A percentile compares a stretch with the other conserved stretches of the same genome.
phyloP scores from a whole-genome alignment of 1,140 invertebrate genomes.

The Goniozus legneri region DNA sequence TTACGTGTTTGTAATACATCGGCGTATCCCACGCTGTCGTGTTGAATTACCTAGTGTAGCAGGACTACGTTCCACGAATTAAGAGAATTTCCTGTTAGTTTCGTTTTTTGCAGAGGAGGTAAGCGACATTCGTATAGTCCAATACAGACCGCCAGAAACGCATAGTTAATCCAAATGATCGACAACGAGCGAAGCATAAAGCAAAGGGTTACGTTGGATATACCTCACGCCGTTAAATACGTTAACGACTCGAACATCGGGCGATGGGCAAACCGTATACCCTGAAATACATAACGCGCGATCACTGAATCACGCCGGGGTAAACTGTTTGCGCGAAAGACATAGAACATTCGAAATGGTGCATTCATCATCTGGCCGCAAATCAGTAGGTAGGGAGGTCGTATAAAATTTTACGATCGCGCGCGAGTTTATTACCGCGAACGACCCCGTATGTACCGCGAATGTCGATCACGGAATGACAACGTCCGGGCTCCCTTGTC shows the following conservation, averaged over 20 bases:
- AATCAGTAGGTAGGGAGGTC: neutral
- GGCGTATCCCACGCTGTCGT: conserved; percentile 18
- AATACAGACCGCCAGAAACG: no score
- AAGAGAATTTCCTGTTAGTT: neutral
- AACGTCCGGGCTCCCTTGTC: neutral
- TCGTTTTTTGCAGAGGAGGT: neutral
- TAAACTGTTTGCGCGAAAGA: neutral
- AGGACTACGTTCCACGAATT: conserved; percentile 5
- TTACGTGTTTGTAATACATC: no score
- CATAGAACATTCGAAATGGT: neutral
- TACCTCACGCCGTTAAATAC: no score
- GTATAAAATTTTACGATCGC: neutral
- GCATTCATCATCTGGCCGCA: neutral
- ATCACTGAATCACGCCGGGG: neutral
- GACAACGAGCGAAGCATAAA: no score
- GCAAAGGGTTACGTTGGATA: no score
- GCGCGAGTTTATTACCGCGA: neutral
- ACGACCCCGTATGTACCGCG: neutral
- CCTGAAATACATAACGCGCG: no score
- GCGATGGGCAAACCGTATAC: no score
- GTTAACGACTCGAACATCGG: no score
- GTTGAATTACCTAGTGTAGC: neutral
- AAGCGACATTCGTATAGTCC: no score
- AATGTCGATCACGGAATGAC: neutral
- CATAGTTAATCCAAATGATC: no score